Evolutionary conservation across 2,888 invertebrate species (phyloP).

Genomic region (Beris morrisii): DNA sequence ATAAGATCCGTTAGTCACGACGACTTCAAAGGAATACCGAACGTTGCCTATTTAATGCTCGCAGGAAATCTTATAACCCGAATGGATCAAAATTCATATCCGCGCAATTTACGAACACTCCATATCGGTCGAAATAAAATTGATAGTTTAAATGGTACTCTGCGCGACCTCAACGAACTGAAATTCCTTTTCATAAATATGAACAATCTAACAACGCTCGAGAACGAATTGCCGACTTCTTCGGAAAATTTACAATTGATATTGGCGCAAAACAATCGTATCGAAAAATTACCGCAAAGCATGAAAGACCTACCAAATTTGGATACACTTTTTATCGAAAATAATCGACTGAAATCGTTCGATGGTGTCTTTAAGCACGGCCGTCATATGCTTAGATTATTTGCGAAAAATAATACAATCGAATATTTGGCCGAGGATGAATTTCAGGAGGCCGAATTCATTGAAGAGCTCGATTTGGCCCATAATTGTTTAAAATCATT

Average conservation of each 20-base stretch:
- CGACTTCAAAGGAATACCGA: slow-evolving; percentile 73
- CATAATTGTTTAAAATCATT: slow-evolving; percentile 71
- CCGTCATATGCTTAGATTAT: slow-evolving; percentile 65
- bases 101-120: slow-evolving; percentile 67
- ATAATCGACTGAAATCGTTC: slow-evolving; percentile 70
- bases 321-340: slow-evolving; percentile 71
- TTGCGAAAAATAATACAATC: slow-evolving; percentile 73
- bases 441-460: slow-evolving; percentile 68
- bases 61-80: slow-evolving; percentile 75
- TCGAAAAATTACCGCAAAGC: slow-evolving; percentile 71
- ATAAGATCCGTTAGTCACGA: slow-evolving; percentile 72
- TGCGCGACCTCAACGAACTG: slow-evolving; percentile 71
- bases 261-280: slow-evolving; percentile 72
- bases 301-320: slow-evolving; percentile 69
- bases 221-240: slow-evolving; percentile 73
- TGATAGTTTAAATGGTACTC: slow-evolving; percentile 72
- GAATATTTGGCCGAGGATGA: slow-evolving; percentile 76
- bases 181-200: slow-evolving; percentile 79
- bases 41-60: slow-evolving; percentile 69
- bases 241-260: slow-evolving; percentile 67
- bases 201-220: slow-evolving; percentile 73
- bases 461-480: slow-evolving; percentile 72
- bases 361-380: slow-evolving; percentile 74
- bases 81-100: slow-evolving; percentile 72
- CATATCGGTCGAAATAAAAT: slow-evolving; percentile 77